Conservation (phyloP, 2,888 invertebrate species). For the Caenorhabditis drosophilae region DNA sequence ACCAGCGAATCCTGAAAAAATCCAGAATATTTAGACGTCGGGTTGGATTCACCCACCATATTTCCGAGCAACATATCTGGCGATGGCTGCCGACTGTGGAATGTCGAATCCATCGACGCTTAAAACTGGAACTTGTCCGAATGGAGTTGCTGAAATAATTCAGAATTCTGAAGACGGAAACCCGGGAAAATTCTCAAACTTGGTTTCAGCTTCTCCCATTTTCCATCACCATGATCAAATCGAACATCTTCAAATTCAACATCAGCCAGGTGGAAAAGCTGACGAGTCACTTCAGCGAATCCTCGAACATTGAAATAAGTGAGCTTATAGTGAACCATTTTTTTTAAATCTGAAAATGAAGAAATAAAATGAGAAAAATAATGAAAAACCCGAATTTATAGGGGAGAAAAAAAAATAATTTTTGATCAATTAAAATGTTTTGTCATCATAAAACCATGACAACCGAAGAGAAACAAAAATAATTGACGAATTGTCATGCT, state of each 20-base stretch:
- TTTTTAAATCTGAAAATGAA: not conserved
- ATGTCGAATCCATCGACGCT: conserved; percentile 43
- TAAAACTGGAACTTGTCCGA: conserved; percentile 43
- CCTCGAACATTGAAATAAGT: conserved; percentile 43
- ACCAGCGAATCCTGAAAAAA: conserved; percentile 42
- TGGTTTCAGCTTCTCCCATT: conserved; percentile 11
- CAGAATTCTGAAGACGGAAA: not conserved
- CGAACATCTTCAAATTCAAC: conserved; percentile 34
- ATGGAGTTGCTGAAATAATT: conserved; percentile 31
- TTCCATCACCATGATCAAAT: not conserved
- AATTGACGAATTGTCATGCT: too few species aligned
- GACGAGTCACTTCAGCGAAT: conserved; percentile 40
- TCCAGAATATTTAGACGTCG: too few species aligned
- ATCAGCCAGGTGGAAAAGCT: conserved; percentile 37
- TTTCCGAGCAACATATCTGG: conserved; percentile 40
- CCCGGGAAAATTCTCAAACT: not conserved
- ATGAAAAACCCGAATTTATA: not conserved
- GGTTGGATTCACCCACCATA: too few species aligned
- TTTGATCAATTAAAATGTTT: not conserved
- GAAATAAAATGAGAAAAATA: not conserved
- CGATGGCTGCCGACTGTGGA: conserved; percentile 45
- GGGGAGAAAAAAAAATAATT: not conserved
- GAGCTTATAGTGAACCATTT: conserved; percentile 44
- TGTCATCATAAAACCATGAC: not conserved
- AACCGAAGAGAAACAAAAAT: not conserved